Percentiles rank a stretch among this genome's conserved stretches.
Evolutionary conservation across 2,888 invertebrate species (phyloP).

Genomic region (Agapetus fuscipes): DNA sequence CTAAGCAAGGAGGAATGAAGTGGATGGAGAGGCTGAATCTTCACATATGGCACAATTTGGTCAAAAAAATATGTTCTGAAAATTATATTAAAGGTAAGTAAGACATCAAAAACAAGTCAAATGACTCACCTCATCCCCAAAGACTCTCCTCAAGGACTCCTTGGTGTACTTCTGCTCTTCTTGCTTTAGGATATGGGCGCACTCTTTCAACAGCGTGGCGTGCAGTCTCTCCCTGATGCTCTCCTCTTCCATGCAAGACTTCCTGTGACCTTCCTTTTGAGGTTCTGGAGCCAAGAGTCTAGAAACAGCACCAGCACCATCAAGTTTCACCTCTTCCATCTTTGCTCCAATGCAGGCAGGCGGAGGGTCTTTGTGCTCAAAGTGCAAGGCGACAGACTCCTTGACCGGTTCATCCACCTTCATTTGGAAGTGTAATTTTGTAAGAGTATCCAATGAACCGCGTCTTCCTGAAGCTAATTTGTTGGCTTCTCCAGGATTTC

Average conservation of each 20-base stretch:
- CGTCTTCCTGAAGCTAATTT: background rate
- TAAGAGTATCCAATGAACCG: background rate
- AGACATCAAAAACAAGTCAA: no score
- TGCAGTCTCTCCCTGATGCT: slow-evolving; percentile 53
- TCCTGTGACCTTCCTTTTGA: slow-evolving; percentile 32
- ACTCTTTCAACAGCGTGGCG: slow-evolving; percentile 51
- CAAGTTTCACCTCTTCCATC: no score
- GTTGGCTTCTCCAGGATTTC: no score
- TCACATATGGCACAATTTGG: no score
- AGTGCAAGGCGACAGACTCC: background rate
- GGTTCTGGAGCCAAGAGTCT: slow-evolving; percentile 24
- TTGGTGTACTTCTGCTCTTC: slow-evolving; percentile 52
- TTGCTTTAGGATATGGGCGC: slow-evolving; percentile 53
- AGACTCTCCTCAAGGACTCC: slow-evolving; percentile 54
- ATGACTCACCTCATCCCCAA: slow-evolving; percentile 62
- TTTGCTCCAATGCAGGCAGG: background rate
- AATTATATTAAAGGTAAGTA: no score
- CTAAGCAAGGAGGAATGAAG: no score
- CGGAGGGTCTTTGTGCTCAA: background rate
- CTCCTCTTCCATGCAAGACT: slow-evolving; percentile 64
- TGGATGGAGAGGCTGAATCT: no score
- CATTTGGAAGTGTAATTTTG: slow-evolving; percentile 3
- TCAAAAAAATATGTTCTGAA: no score
- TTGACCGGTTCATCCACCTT: slow-evolving; percentile 1
- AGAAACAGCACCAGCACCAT: background rate